Base-by-base conservation (phyloP, 2,797 vertebrate genomes). In the Ataeniobius toweri region DNA sequence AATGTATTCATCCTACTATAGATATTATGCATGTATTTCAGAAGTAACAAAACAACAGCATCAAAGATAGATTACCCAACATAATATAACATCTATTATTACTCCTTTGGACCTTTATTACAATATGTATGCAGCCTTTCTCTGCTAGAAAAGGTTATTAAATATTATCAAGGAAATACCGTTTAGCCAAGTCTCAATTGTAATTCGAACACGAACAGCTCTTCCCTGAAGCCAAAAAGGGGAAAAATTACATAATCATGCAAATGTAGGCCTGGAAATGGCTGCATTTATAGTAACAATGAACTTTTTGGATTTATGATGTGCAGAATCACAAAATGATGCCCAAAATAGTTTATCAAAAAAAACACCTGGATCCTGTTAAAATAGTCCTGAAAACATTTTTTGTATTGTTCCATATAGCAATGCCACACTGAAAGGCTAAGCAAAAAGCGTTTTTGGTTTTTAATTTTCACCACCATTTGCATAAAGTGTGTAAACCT, bases 181-280 rank as follows among this genome's bases (percentile, higher is more conserved):
- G 13, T 71, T 77, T 78, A 41, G 77, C 16, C 5, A 70, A 16
- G 41, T 61, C 76, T 2, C 4, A 61, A 78, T 53, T 82, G 78
- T 67, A 58, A 56, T 69, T 72, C 69, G 44, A 82, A 80, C n/a
- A 82, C 76, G 70, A 83, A 55, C 55, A 76, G 16, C 22, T 78
- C 69, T 48, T 76, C 59, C 74, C 81, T 77, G 6, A 63, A 78
- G 82, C 78, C 56, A 80, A 76, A 67, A 46, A n/a, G 28, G 2
- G 61, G 22, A 80, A 71, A 78, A 24, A 24, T 13, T 67, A 67
- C 58, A 85, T 80, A 75, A 84, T 71, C 75, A 82, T 83, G 77
- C 77, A 80, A 88, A 83, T 82, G 31, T 48, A 48, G 59, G 63
- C 50, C 53, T 79, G 41, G 68, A 82, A 79, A 72, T 76, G 72